Base-by-base conservation (phyloP, 2,888 invertebrate genomes). In the Eutolmus rufibarbis region DNA sequence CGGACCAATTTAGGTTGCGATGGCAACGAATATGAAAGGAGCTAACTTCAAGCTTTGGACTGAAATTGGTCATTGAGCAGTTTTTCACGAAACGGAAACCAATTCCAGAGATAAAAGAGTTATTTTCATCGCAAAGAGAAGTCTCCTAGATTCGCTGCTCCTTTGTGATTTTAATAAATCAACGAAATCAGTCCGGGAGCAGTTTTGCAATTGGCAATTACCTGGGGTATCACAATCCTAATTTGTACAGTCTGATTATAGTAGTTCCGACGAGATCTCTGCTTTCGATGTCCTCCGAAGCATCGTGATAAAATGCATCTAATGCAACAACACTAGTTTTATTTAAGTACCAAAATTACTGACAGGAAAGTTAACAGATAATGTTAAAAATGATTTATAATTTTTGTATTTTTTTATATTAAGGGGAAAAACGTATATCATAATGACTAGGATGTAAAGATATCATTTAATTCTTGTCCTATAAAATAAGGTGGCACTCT, bases 161-260 rank as follows among this genome's bases (percentile, higher is more conserved):
- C 23, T 84, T 74, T 85, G 85, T 66, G 37, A 40, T 85, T 19
- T 31, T 85, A 74, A 84, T 84, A 84, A 84, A 84, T 84, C 84
- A 84, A 84, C 23, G 66, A 66, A 66, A 66, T 16, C 85, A 8
- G 43, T 74, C 28, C 74, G 74, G 40, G 82, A 82, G 57, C 51
- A 19, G n/a, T 51, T 82, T 57, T 37, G 14, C 16, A 37, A 57
- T 28, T 34, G 57, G 37, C 57, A 82, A 82, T 82, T 82, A 57
- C 82, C 56, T 56, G 51, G 56, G 37, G 66, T 19, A 23, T 66
- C 51, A 9, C 23, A 9, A 66, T 66, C 12, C 19, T 28, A 23
- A 66, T 66, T 66, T 66, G 23, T 28, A 23, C 28, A 23, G 28
- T 66, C 66, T 66, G 28, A 66, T 66, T 66, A n/a, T n/a, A n/a